Evolutionary conservation across 1,140 invertebrate genomes (phyloP), one percentile per base, ranked within the genome.

Genomic region (Lucilia sericata): DNA sequence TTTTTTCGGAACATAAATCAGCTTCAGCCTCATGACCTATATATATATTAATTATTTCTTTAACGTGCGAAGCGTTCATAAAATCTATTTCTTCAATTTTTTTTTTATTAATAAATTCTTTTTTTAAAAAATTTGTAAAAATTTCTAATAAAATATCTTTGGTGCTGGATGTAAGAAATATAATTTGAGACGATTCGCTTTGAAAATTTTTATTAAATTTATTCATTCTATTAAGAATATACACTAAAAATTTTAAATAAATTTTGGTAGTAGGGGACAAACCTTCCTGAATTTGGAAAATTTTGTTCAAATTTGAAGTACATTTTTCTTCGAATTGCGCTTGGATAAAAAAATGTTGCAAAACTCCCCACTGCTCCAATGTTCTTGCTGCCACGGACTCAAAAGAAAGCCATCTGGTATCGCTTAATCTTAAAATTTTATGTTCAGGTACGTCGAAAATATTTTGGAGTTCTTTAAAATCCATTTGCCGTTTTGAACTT

Each of bases 261-360:
- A 49, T 17, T 80, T 80, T 80, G 76, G 14, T 80, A 34, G 34
- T 42, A 80, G 25, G 17, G 25, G 34, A 42, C 34, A 80, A 65
- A 34, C 25, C 55, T n/a, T 82, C 5, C 19, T 17, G 19, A 21
- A 82, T 82, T 30, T 17, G 12, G 2, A 21, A 14, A 55, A 55
- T 47, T n/a, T 82, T 82, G 2, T 82, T 55, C 19, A 42, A 25
- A 42, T 14, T 82, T 9, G n/a, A 21, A 21, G 65, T n/a, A 74
- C n/a, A 12, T 60, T 51, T 82, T 19, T 82, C 80, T 82, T 82
- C 80, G 47, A 82, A 82, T 42, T 34, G 42, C 2, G 25, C 17
- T 21, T n/a, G 55, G 2, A 82, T 12, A 74, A 83, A 83, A 21
- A 19, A 83, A 47, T 83, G 82, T 83, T 83, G 25, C n/a, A 83